Percentiles rank a stretch among this genome's conserved stretches.
phyloP scores from a whole-genome alignment of 2,113 vertebrate species.

The Syngnathus typhle region DNA sequence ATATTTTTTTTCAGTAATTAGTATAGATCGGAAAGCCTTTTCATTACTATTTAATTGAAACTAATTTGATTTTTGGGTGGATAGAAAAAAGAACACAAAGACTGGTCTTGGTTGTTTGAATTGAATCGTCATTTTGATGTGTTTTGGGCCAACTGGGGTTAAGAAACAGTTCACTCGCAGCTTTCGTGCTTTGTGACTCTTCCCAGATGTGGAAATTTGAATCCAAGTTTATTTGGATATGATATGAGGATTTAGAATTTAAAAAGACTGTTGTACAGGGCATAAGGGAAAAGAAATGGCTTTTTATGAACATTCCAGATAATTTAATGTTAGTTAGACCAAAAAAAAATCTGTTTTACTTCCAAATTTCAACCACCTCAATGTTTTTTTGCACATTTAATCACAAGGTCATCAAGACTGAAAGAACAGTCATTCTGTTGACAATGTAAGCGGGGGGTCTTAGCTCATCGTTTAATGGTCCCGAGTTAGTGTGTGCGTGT shows the following conservation, averaged over 20 bases:
- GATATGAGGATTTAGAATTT: background rate
- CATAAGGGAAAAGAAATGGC: background rate
- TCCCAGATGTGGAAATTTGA: background rate
- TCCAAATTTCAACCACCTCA: background rate
- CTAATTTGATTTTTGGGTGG: background rate
- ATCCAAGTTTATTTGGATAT: background rate
- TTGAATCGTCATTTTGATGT: background rate
- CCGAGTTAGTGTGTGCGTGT: conserved; percentile 10
- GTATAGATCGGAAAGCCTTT: background rate
- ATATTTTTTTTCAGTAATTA: background rate
- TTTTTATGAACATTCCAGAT: no score
- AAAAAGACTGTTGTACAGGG: background rate
- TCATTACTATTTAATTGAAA: background rate
- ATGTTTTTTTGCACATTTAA: background rate
- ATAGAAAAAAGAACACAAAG: background rate
- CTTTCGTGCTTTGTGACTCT: background rate
- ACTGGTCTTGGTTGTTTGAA: conserved; percentile 1
- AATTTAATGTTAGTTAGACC: background rate
- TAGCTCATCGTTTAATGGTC: conserved; percentile 21
- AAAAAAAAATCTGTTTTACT: background rate
- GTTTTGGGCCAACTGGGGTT: background rate
- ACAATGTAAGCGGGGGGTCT: conserved; percentile 26
- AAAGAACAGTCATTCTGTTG: conserved; percentile 23
- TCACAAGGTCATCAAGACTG: background rate
- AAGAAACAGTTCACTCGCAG: background rate